These are phyloP conservation scores for Cryptotis parvus DNA, from an alignment of 2,113 vertebrate genomes.

Conservation along the genomic window DNA sequence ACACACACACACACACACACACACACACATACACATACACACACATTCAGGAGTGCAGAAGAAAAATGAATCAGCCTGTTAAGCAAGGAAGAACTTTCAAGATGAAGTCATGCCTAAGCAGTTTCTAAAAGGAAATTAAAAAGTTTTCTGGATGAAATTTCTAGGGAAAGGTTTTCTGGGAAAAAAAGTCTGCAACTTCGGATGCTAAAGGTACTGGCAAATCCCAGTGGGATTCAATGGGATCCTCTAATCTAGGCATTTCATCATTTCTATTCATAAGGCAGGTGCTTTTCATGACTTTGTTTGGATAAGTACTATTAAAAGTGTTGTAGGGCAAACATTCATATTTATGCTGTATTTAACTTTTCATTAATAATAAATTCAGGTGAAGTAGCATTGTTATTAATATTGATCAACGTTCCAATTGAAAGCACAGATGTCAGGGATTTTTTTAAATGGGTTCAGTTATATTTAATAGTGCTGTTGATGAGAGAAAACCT, in stretches of 20 bases:
- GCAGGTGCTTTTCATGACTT: background rate
- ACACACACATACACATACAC: too few relatives aligned
- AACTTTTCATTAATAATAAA: conserved; percentile 89
- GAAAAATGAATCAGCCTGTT: background rate
- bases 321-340: conserved; percentile 80
- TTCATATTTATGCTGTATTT: conserved; percentile 86
- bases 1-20: too few relatives aligned
- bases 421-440: conserved; percentile 87
- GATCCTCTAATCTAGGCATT: background rate
- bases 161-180: background rate
- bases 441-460: conserved; percentile 81
- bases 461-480: conserved; percentile 88
- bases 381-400: conserved; percentile 83
- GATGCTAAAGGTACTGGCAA: background rate
- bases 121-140: background rate
- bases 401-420: conserved; percentile 90
- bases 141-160: background rate
- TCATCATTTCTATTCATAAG: background rate
- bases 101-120: background rate
- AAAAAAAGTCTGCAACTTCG: background rate
- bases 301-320: conserved; percentile 79
- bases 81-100: background rate
- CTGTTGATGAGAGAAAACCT: conserved; percentile 86
- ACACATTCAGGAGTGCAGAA: background rate
- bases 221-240: too few relatives aligned